Conservation (phyloP, 2,888 invertebrate genomes). For the Polydrusus cervinus region DNA sequence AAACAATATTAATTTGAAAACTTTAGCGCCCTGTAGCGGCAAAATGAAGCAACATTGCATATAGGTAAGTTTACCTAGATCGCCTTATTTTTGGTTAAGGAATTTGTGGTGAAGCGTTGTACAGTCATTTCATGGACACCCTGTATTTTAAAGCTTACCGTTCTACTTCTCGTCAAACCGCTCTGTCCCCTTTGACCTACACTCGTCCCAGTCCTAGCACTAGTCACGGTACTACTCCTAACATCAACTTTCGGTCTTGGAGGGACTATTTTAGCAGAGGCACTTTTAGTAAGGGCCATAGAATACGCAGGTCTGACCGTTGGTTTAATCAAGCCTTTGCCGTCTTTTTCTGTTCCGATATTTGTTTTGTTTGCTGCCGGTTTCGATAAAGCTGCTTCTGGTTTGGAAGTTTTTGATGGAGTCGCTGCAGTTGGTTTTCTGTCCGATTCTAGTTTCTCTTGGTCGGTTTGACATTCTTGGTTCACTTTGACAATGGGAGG, state of each 20-base stretch:
- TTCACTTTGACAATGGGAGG: constrained; percentile 65
- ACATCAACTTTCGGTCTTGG: constrained; percentile 63
- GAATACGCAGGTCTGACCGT: constrained; percentile 48
- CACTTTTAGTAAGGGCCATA: constrained; percentile 69
- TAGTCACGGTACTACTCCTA: constrained; percentile 18
- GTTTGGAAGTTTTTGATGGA: constrained; percentile 52
- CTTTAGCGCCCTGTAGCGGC: too few relatives aligned
- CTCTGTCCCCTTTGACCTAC: constrained; percentile 1
- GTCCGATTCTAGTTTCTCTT: constrained; percentile 56
- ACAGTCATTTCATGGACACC: too few relatives aligned
- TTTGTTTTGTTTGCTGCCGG: constrained; percentile 1
- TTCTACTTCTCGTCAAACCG: constrained; percentile 48
- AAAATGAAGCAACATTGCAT: too few relatives aligned
- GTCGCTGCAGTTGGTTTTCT: background rate
- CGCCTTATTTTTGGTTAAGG: too few relatives aligned
- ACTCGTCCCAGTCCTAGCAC: constrained; percentile 1
- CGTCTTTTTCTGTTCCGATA: constrained; percentile 8
- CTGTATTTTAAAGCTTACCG: constrained; percentile 43
- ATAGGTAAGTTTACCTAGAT: too few relatives aligned
- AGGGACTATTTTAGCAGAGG: constrained; percentile 64
- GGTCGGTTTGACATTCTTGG: constrained; percentile 69
- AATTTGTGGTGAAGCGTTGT: too few relatives aligned
- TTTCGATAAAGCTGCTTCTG: constrained; percentile 58
- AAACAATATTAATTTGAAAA: too few relatives aligned
- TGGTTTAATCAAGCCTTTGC: constrained; percentile 19